These are phyloP conservation scores for Acronicta leporina DNA, from an alignment of 2,888 invertebrate genomes.

Conservation along the genomic window DNA sequence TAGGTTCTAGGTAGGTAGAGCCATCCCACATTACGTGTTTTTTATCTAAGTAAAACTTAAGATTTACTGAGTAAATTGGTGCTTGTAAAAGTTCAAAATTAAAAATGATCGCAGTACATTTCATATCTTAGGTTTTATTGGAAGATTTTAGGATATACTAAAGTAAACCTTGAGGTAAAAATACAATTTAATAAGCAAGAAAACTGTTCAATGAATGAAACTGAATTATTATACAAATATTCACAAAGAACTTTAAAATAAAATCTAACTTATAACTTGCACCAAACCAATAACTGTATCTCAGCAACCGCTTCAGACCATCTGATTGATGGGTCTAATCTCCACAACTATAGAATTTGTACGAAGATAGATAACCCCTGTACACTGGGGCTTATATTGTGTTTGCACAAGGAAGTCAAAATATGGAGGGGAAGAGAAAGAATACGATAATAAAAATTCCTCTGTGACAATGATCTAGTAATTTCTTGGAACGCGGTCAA, in stretches of 20 bases:
- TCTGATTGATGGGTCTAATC: slow-evolving; percentile 83
- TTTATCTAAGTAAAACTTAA: too few relatives aligned
- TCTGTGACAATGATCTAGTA: slow-evolving; percentile 18
- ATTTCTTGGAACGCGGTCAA: slow-evolving; percentile 28
- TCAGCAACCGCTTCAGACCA: slow-evolving; percentile 68
- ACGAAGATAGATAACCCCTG: slow-evolving; percentile 71
- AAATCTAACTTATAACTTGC: slow-evolving; percentile 57
- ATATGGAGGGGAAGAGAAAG: slow-evolving; percentile 25
- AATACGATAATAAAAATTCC: slow-evolving; percentile 6
- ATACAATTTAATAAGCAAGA: neutral
- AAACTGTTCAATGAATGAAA: slow-evolving; percentile 4
- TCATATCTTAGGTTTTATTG: too few relatives aligned
- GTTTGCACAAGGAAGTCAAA: slow-evolving; percentile 46
- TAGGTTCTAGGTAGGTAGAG: too few relatives aligned
- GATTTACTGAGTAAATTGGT: too few relatives aligned
- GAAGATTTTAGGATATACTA: too few relatives aligned
- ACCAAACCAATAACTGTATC: slow-evolving; percentile 65
- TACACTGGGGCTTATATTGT: slow-evolving; percentile 60
- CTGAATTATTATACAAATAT: slow-evolving; percentile 18
- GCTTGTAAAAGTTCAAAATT: too few relatives aligned
- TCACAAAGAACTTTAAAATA: neutral
- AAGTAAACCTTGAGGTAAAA: too few relatives aligned
- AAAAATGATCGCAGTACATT: too few relatives aligned
- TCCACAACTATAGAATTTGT: slow-evolving; percentile 74
- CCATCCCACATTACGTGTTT: too few relatives aligned